Evolutionary conservation across 2,888 invertebrate species (phyloP).

Genomic region (Augiades crinisus): DNA sequence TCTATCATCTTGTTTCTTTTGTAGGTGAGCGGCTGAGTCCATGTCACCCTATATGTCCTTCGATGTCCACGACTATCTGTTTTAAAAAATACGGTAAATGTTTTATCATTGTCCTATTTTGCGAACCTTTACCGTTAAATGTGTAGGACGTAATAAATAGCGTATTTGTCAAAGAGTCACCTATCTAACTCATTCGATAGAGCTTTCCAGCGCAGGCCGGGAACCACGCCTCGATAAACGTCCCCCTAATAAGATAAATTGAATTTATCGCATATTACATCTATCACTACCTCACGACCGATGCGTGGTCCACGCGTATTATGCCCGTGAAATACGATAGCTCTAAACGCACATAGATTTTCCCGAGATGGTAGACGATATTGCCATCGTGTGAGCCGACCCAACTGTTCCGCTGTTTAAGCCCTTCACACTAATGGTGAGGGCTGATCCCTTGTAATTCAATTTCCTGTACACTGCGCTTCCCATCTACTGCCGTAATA

Average conservation of each 20-base stretch:
- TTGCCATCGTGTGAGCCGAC: slow-evolving; percentile 20
- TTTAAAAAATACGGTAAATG: no score
- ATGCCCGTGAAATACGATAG: slow-evolving; percentile 44
- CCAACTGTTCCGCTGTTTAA: slow-evolving; percentile 41
- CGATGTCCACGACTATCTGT: no score
- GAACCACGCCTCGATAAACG: slow-evolving; percentile 30
- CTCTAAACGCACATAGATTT: slow-evolving; percentile 43
- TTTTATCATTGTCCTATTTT: background rate
- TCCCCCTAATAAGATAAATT: slow-evolving; percentile 30
- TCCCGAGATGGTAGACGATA: slow-evolving; percentile 23
- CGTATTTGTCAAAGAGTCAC: slow-evolving; percentile 1
- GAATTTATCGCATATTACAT: slow-evolving; percentile 56
- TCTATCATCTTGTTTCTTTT: no score
- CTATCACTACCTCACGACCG: slow-evolving; percentile 46
- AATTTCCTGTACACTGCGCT: slow-evolving; percentile 21
- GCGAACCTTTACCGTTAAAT: background rate
- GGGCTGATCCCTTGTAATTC: slow-evolving; percentile 26
- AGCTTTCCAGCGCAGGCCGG: slow-evolving; percentile 2
- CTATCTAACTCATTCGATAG: slow-evolving; percentile 12
- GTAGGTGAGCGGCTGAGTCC: no score
- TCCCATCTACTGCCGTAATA: slow-evolving; percentile 18
- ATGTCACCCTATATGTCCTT: no score
- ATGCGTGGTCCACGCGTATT: slow-evolving; percentile 50
- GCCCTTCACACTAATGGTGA: slow-evolving; percentile 21
- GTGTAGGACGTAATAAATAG: slow-evolving; percentile 5